Evolutionary conservation across 2,888 invertebrate genomes (phyloP), one percentile per base, ranked within the genome.

Genomic region (Apodemia duryi): DNA sequence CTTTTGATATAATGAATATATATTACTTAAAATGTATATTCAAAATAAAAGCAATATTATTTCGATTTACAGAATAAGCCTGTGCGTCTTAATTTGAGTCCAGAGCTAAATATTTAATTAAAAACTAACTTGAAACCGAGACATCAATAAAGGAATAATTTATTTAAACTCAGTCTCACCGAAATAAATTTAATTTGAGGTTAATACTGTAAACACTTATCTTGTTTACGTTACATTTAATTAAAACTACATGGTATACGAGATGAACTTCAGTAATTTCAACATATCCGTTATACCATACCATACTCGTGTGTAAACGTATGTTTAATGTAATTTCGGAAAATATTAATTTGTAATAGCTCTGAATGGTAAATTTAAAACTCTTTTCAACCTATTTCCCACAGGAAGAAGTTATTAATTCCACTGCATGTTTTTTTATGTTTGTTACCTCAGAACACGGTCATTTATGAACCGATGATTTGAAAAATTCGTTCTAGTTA

Each of bases 81-180:
- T 41, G 51, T 67, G 54, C 72, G 63, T 73, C 75, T 75, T 77
- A 75, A 79, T 77, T 78, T 74, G 71, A 72, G 75, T 72, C 74
- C 72, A 70, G 70, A 72, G 75, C 73, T 75, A 78, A 78, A 81
- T 79, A 80, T 80, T 81, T 78, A 79, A 80, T 80, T 77, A 78
- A 77, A 75, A 75, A 72, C 77, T 74, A 68, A 65, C 66, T 67
- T 60, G 63, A 75, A 73, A 74, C 78, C 73, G 73, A 73, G 70
- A 72, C 70, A 66, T 66, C 68, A 72, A 76, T 71, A 70, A 70
- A 67, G 65, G 66, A 67, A 69, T 65, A 71, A 70, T 68, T 67
- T 68, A 72, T 65, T 68, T 69, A 67, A 64, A 65, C 67, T 46
- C 54, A 64, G 63, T 63, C 63, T 64, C 62, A 43, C 64, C 57